Evolutionary conservation across 1,140 invertebrate species (phyloP), one percentile per base, ranked within the genome.

Genomic region (Linepithema humile): DNA sequence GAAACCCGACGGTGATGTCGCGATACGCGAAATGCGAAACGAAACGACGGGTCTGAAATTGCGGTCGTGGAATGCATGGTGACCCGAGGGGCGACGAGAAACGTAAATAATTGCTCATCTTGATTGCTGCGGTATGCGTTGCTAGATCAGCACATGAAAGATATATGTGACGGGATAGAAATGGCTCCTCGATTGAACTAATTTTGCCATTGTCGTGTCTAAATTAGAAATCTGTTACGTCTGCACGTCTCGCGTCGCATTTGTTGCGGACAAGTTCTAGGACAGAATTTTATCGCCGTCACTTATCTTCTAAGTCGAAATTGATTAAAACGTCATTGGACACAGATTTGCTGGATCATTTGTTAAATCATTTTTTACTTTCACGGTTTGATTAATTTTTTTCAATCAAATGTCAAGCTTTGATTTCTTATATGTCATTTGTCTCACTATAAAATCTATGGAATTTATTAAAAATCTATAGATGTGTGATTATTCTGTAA

Each of bases 1-100:
- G 82, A 74, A 88, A 87, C 83, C 84, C 72, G 59, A 26, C 45
- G 67, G 17, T 48, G 85, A 87, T 88, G 59, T 45, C 53, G 20
- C 82, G 86, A 87, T 87, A 78, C 65, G 57, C 53, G 72, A 77
- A 64, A n/a, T 50, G 43, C 45, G 77, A 60, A 82, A 74, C 78
- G 72, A 69, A 53, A 64, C 55, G 60, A 75, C 77, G 20, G 32
- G 50, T 73, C 29, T 75, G n/a, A 83, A 65, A 80, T 57, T 80
- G 35, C 65, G 35, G 17, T 40, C 35, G n/a, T 65, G 64, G 48
- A 70, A 80, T 69, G 64, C 70, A 55, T 40, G 50, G 86, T 83
- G 67, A 82, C 53, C 17, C 23, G 26, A 77, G 20, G 32, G 40
- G 9, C 9, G 15, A 78, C 10, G 48, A 15, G 2, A 43, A 67